A percentile compares a stretch with the other conserved stretches of the same genome.
Evolutionary conservation across 1,140 invertebrate species (phyloP).

Genomic region (Sipha flava): DNA sequence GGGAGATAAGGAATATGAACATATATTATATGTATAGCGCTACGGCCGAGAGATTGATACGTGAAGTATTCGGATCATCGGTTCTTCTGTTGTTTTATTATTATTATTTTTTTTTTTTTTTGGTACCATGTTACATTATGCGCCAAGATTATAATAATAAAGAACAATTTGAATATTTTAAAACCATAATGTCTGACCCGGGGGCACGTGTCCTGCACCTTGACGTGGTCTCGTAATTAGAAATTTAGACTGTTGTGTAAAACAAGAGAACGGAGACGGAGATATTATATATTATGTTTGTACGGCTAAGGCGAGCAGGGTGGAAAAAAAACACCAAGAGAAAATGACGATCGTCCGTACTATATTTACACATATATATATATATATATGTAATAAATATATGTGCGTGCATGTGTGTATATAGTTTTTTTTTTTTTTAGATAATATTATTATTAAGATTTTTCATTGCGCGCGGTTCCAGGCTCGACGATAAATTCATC

Average conservation of each 20-base stretch:
- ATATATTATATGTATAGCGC: neutral
- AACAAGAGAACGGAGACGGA: neutral
- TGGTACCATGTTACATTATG: neutral
- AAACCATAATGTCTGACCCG: slow-evolving; percentile 30
- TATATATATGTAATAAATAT: neutral
- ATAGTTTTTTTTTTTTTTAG: neutral
- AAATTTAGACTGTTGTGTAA: slow-evolving; percentile 21
- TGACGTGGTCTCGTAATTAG: slow-evolving; percentile 26
- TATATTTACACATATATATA: neutral
- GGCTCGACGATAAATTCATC: slow-evolving; percentile 22
- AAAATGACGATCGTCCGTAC: neutral
- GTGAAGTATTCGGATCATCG: slow-evolving; percentile 19
- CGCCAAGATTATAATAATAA: neutral
- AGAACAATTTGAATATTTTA: slow-evolving; percentile 33
- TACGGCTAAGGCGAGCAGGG: neutral
- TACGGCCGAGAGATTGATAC: slow-evolving; percentile 20
- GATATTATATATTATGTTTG: neutral
- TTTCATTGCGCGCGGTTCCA: slow-evolving; percentile 10
- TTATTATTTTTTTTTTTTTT: neutral
- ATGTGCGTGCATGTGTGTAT: too few relatives aligned
- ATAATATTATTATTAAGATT: slow-evolving; percentile 30
- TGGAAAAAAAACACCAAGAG: neutral
- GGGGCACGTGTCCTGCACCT: slow-evolving; percentile 3
- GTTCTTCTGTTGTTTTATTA: neutral
- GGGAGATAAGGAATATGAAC: too few relatives aligned